Percentiles rank a stretch among this genome's conserved stretches.
Conservation (phyloP, 2,113 vertebrate genomes). For the Australoheros scitulus region DNA sequence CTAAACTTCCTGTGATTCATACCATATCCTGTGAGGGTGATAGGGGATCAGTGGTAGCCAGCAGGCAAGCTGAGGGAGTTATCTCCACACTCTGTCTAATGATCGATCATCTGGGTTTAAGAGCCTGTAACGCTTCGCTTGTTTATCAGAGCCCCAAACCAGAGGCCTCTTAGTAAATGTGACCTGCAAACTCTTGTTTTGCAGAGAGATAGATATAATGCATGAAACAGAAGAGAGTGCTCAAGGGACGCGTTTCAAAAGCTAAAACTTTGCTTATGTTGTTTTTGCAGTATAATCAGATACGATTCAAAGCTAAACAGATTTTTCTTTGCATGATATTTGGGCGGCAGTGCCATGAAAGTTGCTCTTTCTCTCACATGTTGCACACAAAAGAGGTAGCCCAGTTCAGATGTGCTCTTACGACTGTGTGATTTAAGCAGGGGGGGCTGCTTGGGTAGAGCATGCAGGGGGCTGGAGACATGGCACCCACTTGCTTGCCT, state of each 20-base stretch:
- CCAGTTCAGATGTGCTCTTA: not conserved
- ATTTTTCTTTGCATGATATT: slow-evolving; percentile 40
- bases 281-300: not conserved
- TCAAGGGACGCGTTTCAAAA: not conserved
- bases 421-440: too few relatives aligned
- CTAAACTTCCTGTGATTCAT: slow-evolving; percentile 81
- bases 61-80: slow-evolving; percentile 74
- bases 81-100: slow-evolving; percentile 75
- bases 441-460: not conserved
- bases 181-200: slow-evolving; percentile 56
- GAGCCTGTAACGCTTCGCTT: slow-evolving; percentile 65
- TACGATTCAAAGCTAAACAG: not conserved
- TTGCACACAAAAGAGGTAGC: not conserved
- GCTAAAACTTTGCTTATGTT: slow-evolving; percentile 14
- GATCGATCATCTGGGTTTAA: slow-evolving; percentile 77
- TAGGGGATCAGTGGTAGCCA: slow-evolving; percentile 75
- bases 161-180: slow-evolving; percentile 43
- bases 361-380: too few relatives aligned
- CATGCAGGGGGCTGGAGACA: not conserved
- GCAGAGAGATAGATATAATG: slow-evolving; percentile 19
- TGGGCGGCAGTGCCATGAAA: slow-evolving; percentile 36
- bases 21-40: slow-evolving; percentile 73
- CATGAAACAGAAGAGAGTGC: not conserved
- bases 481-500: not conserved
- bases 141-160: slow-evolving; percentile 70